phyloP scores from a whole-genome alignment of 2,113 vertebrate genomes.

The Aphyosemion australe region DNA sequence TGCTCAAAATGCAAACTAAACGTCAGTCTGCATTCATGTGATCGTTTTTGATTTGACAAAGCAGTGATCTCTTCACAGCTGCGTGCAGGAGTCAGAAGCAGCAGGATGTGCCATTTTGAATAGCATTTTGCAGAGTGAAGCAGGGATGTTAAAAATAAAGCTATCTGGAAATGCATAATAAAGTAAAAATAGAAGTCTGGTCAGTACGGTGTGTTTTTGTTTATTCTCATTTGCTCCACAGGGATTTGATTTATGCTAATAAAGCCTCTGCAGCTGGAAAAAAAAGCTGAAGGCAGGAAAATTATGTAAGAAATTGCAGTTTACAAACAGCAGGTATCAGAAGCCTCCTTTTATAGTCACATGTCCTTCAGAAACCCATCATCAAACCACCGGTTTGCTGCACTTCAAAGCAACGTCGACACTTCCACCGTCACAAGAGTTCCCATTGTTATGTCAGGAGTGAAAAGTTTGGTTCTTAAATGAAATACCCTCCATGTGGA shows the following conservation, averaged over 20 bases:
- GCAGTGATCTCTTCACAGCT: constrained; percentile 13
- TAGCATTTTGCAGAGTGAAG: not conserved
- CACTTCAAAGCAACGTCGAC: constrained; percentile 27
- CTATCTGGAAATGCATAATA: not conserved
- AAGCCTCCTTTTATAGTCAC: constrained; percentile 6
- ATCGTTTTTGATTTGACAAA: constrained; percentile 37
- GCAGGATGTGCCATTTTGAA: constrained; percentile 12
- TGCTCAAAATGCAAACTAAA: constrained; percentile 33
- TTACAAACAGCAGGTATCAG: constrained; percentile 17
- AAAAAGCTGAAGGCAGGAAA: constrained; percentile 13
- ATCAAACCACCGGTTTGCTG: constrained; percentile 34
- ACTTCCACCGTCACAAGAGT: constrained; percentile 19
- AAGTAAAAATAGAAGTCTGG: not conserved
- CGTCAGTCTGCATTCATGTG: constrained; percentile 26
- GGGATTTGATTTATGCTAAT: not conserved
- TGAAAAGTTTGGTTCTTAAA: constrained; percentile 31
- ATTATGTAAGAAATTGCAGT: constrained; percentile 8
- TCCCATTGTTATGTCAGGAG: constrained; percentile 33
- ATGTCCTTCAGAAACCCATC: constrained; percentile 39
- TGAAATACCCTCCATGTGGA: constrained; percentile 24
- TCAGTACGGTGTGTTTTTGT: not conserved
- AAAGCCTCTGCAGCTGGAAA: constrained; percentile 10
- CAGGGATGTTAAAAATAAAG: not conserved
- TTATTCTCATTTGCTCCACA: not conserved
- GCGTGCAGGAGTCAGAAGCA: constrained; percentile 11